Base-by-base conservation (phyloP, 2,113 vertebrate genomes). In the Proterorhinus semilunaris region DNA sequence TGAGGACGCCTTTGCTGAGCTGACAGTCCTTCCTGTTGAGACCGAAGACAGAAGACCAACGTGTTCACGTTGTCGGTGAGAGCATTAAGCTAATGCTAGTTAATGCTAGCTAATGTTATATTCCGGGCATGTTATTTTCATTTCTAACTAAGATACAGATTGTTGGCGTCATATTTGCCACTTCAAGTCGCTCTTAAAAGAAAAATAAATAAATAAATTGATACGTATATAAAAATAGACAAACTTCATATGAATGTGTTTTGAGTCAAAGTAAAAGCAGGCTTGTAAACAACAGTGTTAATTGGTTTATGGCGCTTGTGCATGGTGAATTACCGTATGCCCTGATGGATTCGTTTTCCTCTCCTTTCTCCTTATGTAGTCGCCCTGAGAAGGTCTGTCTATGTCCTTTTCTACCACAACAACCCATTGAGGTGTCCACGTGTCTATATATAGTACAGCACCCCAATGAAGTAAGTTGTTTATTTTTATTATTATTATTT, bases 371-470 rank as follows among this genome's bases (percentile, higher is more conserved):
- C 84, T 78, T 49, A 74, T 89, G 13, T 70, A 99, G 97, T 78
- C 96, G 96, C 59, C 97, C 98, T 68, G 91, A 94, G 88, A 99
- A 98, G 89, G 97, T 99, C 69, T 99, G 96, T 81, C 89, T 99
- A 68, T 99, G 98, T 87, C 96, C 98, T 0, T 99, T 95, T 89
- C 92, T 99, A 47, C 98, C 97, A 3, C 36, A 88, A 17, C 89
- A 92, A 74, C 96, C 96, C 0, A 85, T 99, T 53, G 93, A 93
- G 50, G 94, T 99, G 72, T 97, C 96, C 59, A 98, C 96, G 4
- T 91, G 92, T 78, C 87, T 99, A 65, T 98, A 97, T 78, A 95
- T 99, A 62, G 94, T 98, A 72, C 98, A 99, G 82, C 97, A 99
- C 86, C 97, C 96, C 16, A 96, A 96, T 82, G 97, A 98, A 96